phyloP scores from a whole-genome alignment of 2,113 vertebrate species.

The Dicaeum eximium region DNA sequence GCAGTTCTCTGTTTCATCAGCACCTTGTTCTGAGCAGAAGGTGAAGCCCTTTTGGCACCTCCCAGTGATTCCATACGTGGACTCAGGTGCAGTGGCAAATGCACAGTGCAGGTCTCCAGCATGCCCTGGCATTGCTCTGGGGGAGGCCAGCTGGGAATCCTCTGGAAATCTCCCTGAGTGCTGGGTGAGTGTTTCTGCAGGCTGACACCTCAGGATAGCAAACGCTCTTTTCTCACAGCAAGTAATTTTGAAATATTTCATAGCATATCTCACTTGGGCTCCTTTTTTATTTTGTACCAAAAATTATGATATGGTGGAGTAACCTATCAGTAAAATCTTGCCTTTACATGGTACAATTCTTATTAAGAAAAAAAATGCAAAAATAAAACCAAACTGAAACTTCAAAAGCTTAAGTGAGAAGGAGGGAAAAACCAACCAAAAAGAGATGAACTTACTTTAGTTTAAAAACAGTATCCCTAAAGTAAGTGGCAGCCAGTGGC shows the following conservation, averaged over 20 bases:
- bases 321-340: neutral
- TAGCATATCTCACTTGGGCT: neutral
- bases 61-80: neutral
- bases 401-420: neutral
- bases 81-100: rapidly evolving
- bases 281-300: neutral
- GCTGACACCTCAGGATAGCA: neutral
- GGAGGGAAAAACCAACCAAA: rapidly evolving
- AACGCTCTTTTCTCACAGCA: neutral
- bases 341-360: too few species aligned
- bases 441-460: neutral
- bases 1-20: neutral
- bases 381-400: neutral
- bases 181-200: neutral
- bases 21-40: neutral
- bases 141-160: neutral
- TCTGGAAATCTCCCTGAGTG: neutral
- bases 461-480: neutral
- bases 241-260: neutral
- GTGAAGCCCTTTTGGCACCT: neutral
- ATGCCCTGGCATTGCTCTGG: rapidly evolving
- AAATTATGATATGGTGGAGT: neutral
- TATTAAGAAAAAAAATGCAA: neutral
- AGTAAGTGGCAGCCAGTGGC: neutral
- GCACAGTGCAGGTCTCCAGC: neutral